Base-by-base conservation (phyloP, 64 coral and sea anemone genomes). In the Dendrophyllia cribrosa region DNA sequence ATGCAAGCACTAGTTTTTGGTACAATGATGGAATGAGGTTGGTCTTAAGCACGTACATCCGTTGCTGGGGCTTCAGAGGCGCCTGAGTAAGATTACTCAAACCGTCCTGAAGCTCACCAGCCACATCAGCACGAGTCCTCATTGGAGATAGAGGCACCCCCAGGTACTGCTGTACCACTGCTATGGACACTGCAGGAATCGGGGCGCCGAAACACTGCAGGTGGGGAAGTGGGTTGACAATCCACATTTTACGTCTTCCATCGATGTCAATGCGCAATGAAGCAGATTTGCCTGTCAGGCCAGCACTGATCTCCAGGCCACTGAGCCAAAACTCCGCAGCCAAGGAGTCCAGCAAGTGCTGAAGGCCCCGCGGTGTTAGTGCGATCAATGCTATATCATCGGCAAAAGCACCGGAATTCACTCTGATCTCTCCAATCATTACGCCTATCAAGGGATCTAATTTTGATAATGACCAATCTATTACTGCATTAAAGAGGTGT, bases 321-420 rank as follows among this genome's bases (percentile, higher is more conserved):
- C 66, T 17, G 34, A 74, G 67, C 19, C 9, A 4, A 13, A 56
- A 48, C 25, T 88, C 45, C 2, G 25, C 15, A 13, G 17, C 71
- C 17, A 74, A 6, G 23, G 17, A 13, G 13, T 14, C 70, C 0
- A 44, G 6, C 9, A 44, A 43, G n/a, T 2, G 6, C 72, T 58
- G 66, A 0, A 76, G 51, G 13, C 69, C 85, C 0, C 8, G 3
- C 17, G 62, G 43, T n/a, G 85, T 51, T 17, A 3, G 7, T 13
- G 62, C 52, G 4, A 87, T 56, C 4, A 87, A 70, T 3, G 51
- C 68, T n/a, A 87, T 52, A 34, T 87, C 64, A 51, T 74, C 85
- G 3, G 66, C 85, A 71, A 70, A 87, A 0, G 85, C 85, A 21
- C 43, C 11, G 13, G n/a, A 8, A 53, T 87, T 87, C 9, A 87